Percentiles rank a stretch among this genome's conserved stretches.
Conservation (phyloP, 2,888 invertebrate species). For the Kuschelorhynchus macadamiae region DNA sequence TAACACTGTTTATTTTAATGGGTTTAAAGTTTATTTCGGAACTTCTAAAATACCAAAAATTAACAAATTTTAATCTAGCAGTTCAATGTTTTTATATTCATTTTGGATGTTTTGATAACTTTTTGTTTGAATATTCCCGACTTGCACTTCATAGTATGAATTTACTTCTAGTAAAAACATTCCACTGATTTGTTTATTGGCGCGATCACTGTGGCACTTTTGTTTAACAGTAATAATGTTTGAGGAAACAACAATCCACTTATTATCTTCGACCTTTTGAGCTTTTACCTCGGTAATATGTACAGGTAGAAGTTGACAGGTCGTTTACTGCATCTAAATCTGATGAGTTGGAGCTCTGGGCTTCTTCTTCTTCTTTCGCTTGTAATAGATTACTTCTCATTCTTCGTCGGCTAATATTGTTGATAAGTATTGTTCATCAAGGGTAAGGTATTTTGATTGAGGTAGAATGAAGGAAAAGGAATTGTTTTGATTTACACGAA, state of each 20-base stretch:
- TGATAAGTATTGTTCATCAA: slow-evolving; percentile 29
- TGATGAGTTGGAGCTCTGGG: too few species aligned
- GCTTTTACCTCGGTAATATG: slow-evolving; percentile 3
- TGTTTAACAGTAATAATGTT: slow-evolving; percentile 13
- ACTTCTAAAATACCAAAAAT: too few species aligned
- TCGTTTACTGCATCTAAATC: too few species aligned
- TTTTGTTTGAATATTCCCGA: slow-evolving; percentile 1
- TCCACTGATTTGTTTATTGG: slow-evolving; percentile 21
- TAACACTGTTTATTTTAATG: too few species aligned
- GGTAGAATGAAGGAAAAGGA: slow-evolving; percentile 25
- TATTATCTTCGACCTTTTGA: slow-evolving; percentile 11
- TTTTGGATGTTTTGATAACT: slow-evolving; percentile 7
- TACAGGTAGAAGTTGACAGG: slow-evolving; percentile 3
- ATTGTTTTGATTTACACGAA: slow-evolving; percentile 13
- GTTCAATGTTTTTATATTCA: slow-evolving; percentile 7
- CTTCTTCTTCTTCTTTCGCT: not conserved
- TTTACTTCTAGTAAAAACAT: not conserved
- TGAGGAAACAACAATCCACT: slow-evolving; percentile 21
- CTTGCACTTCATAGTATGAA: slow-evolving; percentile 13
- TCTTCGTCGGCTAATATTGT: slow-evolving; percentile 9
- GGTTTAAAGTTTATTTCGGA: too few species aligned
- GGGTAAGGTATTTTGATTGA: slow-evolving; percentile 28
- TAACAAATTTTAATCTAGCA: too few species aligned
- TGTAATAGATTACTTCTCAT: slow-evolving; percentile 2
- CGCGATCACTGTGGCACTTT: slow-evolving; percentile 16